A percentile compares a stretch with the other conserved stretches of the same genome.
These are phyloP conservation scores for Chelon auratus DNA, from an alignment of 2,797 vertebrate genomes.

Conservation along the genomic window DNA sequence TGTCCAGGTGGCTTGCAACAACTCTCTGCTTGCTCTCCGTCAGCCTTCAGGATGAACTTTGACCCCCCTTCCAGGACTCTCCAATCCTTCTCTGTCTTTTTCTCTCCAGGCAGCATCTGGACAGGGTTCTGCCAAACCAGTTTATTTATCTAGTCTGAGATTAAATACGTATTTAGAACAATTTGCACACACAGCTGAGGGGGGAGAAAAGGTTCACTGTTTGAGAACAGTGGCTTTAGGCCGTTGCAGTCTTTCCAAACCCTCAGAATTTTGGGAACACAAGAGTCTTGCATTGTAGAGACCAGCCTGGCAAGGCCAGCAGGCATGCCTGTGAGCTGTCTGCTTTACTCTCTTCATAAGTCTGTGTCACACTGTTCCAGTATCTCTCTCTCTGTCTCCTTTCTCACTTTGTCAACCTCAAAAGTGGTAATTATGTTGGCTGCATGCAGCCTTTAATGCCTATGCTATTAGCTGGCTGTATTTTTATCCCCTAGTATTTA, in stretches of 20 bases:
- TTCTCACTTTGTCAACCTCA: slow-evolving; percentile 66
- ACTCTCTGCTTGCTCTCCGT: slow-evolving; percentile 14
- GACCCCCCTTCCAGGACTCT: slow-evolving; percentile 28
- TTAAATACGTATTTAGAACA: slow-evolving; percentile 66
- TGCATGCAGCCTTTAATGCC: slow-evolving; percentile 72
- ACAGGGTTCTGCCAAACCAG: slow-evolving; percentile 36
- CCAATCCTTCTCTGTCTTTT: slow-evolving; percentile 21
- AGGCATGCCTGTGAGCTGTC: slow-evolving; percentile 46
- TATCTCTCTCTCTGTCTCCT: slow-evolving; percentile 28
- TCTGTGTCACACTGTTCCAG: slow-evolving; percentile 40
- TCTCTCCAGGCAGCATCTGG: slow-evolving; percentile 48
- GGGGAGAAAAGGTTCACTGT: slow-evolving; percentile 43
- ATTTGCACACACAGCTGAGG: slow-evolving; percentile 55
- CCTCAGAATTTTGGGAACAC: slow-evolving; percentile 53
- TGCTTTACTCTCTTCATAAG: slow-evolving; percentile 43
- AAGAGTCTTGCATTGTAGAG: slow-evolving; percentile 54
- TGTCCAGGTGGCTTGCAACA: slow-evolving; percentile 34
- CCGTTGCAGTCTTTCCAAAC: slow-evolving; percentile 45
- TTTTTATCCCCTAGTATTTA: slow-evolving; percentile 75
- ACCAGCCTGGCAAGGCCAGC: slow-evolving; percentile 43
- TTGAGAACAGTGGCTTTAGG: slow-evolving; percentile 55
- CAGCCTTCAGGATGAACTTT: slow-evolving; percentile 54
- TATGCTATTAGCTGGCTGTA: slow-evolving; percentile 74
- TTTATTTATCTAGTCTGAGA: slow-evolving; percentile 60
- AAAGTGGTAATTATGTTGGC: slow-evolving; percentile 72